Percentiles rank a stretch among this genome's conserved stretches.
Evolutionary conservation across 2,113 vertebrate species (phyloP).

Genomic region (Psittacara wagleri): DNA sequence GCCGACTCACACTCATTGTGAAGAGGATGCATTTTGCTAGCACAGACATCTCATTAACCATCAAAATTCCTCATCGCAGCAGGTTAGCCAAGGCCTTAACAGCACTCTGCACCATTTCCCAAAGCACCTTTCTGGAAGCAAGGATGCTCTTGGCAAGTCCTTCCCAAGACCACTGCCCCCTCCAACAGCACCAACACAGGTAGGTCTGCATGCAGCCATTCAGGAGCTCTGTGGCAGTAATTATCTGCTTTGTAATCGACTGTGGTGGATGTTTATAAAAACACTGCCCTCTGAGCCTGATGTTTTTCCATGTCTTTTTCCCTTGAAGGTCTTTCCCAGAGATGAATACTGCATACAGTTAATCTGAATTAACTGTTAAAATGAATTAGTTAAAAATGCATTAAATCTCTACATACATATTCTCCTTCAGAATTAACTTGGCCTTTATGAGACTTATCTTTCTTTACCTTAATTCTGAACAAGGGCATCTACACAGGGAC

Average conservation of each 20-base stretch:
- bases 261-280: background rate
- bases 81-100: background rate
- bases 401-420: background rate
- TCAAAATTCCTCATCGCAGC: background rate
- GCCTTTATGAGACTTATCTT: slow-evolving; percentile 22
- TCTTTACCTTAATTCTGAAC: slow-evolving; percentile 36
- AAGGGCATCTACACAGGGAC: slow-evolving; percentile 3
- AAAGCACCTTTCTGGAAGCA: background rate
- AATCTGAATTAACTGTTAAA: slow-evolving; percentile 53
- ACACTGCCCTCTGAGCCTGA: background rate
- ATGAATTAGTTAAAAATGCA: slow-evolving; percentile 44
- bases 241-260: background rate
- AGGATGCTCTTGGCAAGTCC: background rate
- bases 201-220: background rate
- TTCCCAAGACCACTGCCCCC: background rate
- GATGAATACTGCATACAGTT: background rate
- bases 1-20: accelerated
- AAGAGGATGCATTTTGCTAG: background rate
- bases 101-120: accelerated
- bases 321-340: background rate
- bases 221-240: background rate
- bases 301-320: background rate
- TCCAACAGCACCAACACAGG: accelerated
- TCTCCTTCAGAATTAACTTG: slow-evolving; percentile 27
- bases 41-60: background rate